Evolutionary conservation across 2,797 vertebrate species (phyloP).

Genomic region (Hyperoplus immaculatus): DNA sequence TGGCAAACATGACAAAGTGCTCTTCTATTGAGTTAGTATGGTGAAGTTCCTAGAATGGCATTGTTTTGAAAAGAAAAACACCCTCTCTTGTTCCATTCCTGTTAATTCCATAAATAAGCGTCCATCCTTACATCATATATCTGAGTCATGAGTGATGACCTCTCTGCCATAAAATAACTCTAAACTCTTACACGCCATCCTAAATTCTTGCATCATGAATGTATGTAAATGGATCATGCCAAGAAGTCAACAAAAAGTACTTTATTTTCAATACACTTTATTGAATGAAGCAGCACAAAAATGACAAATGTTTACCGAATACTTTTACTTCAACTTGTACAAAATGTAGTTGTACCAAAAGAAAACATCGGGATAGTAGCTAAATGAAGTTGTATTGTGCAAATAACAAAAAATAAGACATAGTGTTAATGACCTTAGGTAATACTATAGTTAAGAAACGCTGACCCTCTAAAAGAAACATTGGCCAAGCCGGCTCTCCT

Average conservation of each 20-base stretch:
- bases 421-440: slow-evolving; percentile 71
- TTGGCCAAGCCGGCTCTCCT: slow-evolving; percentile 1
- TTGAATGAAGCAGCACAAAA: slow-evolving; percentile 75
- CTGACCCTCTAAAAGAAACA: slow-evolving; percentile 46
- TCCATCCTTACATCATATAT: background rate
- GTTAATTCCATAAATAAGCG: background rate
- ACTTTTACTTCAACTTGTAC: slow-evolving; percentile 68
- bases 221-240: background rate
- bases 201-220: too few relatives aligned
- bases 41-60: too few relatives aligned
- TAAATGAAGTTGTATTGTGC: slow-evolving; percentile 68
- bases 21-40: background rate
- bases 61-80: too few relatives aligned
- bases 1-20: background rate
- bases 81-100: background rate
- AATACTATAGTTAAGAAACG: slow-evolving; percentile 57
- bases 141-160: slow-evolving; percentile 15
- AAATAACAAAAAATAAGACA: slow-evolving; percentile 76
- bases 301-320: slow-evolving; percentile 73
- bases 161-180: too few relatives aligned
- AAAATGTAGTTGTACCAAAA: slow-evolving; percentile 75
- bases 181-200: too few relatives aligned
- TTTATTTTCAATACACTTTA: slow-evolving; percentile 66
- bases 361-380: slow-evolving; percentile 52
- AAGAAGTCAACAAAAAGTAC: background rate